phyloP scores from a whole-genome alignment of 2,113 vertebrate species.

The Empidonax traillii region DNA sequence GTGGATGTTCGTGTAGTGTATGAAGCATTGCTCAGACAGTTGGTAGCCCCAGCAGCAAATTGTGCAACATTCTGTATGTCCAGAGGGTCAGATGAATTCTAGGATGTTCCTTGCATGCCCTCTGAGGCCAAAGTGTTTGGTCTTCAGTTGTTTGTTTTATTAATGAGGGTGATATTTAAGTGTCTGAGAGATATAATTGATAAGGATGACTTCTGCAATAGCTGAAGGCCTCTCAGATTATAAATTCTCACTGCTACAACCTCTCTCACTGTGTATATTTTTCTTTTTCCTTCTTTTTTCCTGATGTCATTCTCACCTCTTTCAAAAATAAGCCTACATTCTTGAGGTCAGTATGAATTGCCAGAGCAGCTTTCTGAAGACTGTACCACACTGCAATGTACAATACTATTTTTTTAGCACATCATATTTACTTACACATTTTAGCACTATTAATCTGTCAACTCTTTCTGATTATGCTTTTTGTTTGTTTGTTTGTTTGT shows the following conservation, averaged over 20 bases:
- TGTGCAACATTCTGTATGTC: not conserved
- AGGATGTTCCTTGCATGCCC: not conserved
- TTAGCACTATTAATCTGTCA: not conserved
- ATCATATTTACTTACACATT: not conserved
- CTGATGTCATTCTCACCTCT: not conserved
- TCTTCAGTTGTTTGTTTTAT: slow-evolving; percentile 5
- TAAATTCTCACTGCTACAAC: not conserved
- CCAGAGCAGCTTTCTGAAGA: not conserved
- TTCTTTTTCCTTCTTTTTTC: not conserved
- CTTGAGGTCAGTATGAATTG: not conserved
- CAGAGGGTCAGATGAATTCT: not conserved
- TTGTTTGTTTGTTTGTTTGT: not conserved
- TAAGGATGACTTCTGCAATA: not conserved
- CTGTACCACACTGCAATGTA: not conserved
- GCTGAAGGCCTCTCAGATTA: not conserved
- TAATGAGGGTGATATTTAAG: slow-evolving; percentile 8
- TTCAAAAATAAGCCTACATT: not conserved
- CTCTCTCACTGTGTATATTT: not conserved
- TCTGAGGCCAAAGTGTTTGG: not conserved
- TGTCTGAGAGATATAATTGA: slow-evolving; percentile 6
- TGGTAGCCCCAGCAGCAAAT: not conserved
- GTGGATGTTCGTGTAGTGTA: not conserved
- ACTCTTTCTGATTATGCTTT: not conserved
- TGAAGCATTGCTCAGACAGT: not conserved
- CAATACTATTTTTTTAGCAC: not conserved